Conservation (phyloP, 2,888 invertebrate species). For the Pachycephus smyrnensis region DNA sequence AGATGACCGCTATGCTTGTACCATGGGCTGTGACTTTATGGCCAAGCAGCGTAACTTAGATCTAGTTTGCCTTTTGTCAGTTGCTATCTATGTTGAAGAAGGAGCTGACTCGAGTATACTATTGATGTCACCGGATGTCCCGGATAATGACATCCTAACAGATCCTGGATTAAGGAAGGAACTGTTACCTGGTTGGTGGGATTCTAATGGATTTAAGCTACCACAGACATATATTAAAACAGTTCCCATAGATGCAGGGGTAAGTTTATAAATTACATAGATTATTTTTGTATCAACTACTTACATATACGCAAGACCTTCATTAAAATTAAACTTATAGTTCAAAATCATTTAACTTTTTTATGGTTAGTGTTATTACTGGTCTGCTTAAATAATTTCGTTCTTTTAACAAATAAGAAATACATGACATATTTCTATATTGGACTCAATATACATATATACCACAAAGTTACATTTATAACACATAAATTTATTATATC, state of each 20-base stretch:
- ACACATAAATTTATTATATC: constrained; percentile 16
- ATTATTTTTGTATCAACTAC: neutral
- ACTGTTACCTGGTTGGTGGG: constrained; percentile 62
- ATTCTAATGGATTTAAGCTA: constrained; percentile 58
- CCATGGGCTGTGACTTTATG: constrained; percentile 57
- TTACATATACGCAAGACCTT: neutral
- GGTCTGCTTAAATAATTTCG: neutral
- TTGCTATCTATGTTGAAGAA: constrained; percentile 50
- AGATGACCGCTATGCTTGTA: constrained; percentile 52
- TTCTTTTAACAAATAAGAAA: neutral
- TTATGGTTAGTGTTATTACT: neutral
- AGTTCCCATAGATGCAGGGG: constrained; percentile 56
- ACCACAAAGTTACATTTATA: constrained; percentile 9
- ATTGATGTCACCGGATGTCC: constrained; percentile 56
- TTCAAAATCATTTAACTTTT: neutral
- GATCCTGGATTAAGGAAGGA: constrained; percentile 60
- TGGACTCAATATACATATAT: too few species aligned
- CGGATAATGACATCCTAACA: constrained; percentile 57
- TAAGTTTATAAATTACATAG: constrained; percentile 29
- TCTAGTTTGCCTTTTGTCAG: constrained; percentile 47
- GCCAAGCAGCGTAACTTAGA: constrained; percentile 50
- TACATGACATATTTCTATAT: neutral
- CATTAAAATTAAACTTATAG: neutral
- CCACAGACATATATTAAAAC: constrained; percentile 62
- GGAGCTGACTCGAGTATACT: constrained; percentile 49